Base-by-base conservation (phyloP, 2,113 vertebrate genomes). In the Muntiacus reevesi region DNA sequence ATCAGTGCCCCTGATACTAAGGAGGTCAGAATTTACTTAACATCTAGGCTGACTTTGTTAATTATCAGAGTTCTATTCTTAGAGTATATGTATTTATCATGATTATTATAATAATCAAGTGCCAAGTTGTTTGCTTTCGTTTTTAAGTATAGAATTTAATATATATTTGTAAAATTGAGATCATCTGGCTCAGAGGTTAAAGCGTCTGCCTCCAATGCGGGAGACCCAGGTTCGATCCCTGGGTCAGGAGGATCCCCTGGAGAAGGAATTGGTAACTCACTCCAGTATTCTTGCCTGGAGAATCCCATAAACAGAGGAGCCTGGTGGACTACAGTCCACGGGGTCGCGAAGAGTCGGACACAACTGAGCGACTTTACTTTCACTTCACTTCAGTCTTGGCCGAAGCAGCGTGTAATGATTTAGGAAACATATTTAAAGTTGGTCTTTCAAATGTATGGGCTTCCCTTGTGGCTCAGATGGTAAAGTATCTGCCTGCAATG, bases 131-230 rank as follows among this genome's bases (percentile, higher is more conserved):
- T 87, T 62, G 81, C 83, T 94, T 96, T 60, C 19, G 19, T 52
- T 92, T 83, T 2, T 83, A 95, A 90, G 25, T 87, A 27, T 78
- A 60, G 30, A 84, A 54, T 25, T 83, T 93, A 6, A 54, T 93
- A 23, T 93, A 23, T 54, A 76, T 76, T 94, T 97, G 28, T 94
- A 82, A 87, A 86, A 87, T 57, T 87, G 27, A 96, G 50, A 30
- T 40, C 30, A 36, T 47, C 28, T 14, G 47, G 12, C 47, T 50
- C 47, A 50, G 47, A 50, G 47, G 47, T 50, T 13, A 50, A 50
- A 50, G 47, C 47, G 3, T 50, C 12, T 50, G 47, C 47, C 47
- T 50, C 47, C 47, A 50, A 13, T 50, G 12, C 13, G 12, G 12
- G 47, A 50, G 47, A 50, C 47, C 47, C 0, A 1, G 47, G 47